Evolutionary conservation across 2,888 invertebrate species (phyloP), one percentile per base, ranked within the genome.

Genomic region (Micoletzkya japonica): DNA sequence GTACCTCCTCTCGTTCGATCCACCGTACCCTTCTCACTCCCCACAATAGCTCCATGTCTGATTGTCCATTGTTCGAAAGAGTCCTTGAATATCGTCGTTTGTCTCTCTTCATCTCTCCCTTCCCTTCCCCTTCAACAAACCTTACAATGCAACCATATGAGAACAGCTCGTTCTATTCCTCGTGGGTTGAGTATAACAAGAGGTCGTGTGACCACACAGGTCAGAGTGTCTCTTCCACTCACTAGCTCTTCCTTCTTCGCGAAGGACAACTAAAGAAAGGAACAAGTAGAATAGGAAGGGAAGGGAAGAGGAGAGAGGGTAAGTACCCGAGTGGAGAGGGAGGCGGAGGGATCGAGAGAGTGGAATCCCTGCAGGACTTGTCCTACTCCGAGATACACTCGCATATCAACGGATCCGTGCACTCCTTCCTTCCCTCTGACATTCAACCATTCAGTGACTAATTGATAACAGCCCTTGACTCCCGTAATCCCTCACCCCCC

Each of bases 101-200:
- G 10, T 44, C 44, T 14, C 44, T 44, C 44, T 44, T 20, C 10
- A 14, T 44, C 44, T n/a, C 44, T 20, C 44, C 44, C 10, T 44
- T 44, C 10, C 44, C 10, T 44, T 44, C 96, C 86, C 97, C n/a
- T n/a, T n/a, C n/a, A 97, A 0, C 97, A 96, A 87, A 96, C 97
- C 88, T 96, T 96, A 86, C 98, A 98, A 88, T 98, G 97, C 76
- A 98, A 89, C 97, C 98, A 99, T 59, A 98, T 94, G 28, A 98
- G 90, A 77, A 98, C 95, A 20, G 95, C 97, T 36, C 68, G 28
- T 87, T 98, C 98, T 68, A 98, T 92, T 10, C 56, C 66, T 28
- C 66, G 7, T 30, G 66, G 66, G 30, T 66, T 34, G 2, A 66
- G 37, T 32, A 37, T 39, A 30, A 39, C 44, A 14, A 66, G 39